Conservation (phyloP, 2,797 vertebrate species). For the Microchirus variegatus region DNA sequence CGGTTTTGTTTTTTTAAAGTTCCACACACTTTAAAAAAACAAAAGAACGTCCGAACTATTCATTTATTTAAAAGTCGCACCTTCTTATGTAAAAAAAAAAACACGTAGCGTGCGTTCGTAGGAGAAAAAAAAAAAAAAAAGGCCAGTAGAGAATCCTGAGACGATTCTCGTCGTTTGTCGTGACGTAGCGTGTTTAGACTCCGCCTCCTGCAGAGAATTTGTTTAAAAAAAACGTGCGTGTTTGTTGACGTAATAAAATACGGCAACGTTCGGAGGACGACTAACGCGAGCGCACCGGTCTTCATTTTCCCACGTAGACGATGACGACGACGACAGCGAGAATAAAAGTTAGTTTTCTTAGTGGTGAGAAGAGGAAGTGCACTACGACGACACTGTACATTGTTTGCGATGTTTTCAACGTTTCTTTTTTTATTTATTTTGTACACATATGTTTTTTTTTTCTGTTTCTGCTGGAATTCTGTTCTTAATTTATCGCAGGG, state of each 20-base stretch:
- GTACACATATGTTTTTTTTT: conserved; percentile 80
- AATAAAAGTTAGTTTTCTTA: conserved; percentile 40
- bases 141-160: background rate
- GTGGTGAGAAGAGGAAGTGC: conserved; percentile 65
- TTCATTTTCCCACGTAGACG: conserved; percentile 60
- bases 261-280: no score
- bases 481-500: conserved; percentile 72
- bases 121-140: no score
- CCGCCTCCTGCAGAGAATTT: no score
- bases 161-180: no score
- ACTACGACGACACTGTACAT: conserved; percentile 81
- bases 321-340: background rate
- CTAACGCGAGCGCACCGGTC: background rate
- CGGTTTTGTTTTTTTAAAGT: background rate
- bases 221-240: no score
- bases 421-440: conserved; percentile 82
- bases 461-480: conserved; percentile 72
- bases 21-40: background rate
- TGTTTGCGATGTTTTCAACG: conserved; percentile 72
- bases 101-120: background rate
- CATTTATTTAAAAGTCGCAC: background rate
- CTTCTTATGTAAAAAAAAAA: no score
- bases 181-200: no score
- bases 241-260: no score
- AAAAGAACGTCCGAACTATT: background rate